Conservation (phyloP, 2,797 vertebrate genomes). For the Decapterus maruadsi region DNA sequence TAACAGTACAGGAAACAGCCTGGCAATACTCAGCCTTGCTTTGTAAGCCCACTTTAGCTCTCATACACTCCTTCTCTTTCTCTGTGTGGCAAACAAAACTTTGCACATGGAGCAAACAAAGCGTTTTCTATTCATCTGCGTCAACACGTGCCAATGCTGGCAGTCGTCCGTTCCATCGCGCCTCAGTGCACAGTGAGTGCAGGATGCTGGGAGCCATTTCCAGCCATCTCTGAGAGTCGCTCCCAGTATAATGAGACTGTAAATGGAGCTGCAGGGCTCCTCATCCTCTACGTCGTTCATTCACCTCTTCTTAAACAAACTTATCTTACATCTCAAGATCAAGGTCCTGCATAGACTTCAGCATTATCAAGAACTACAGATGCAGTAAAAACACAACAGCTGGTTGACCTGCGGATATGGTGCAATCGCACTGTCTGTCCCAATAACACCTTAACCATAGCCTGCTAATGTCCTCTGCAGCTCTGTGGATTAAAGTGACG, state of each 20-base stretch:
- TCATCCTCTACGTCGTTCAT: slow-evolving; percentile 5
- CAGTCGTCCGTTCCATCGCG: slow-evolving; percentile 23
- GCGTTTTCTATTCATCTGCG: slow-evolving; percentile 29
- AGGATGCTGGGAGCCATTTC: slow-evolving; percentile 52
- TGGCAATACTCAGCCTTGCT: slow-evolving; percentile 11
- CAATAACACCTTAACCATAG: not conserved
- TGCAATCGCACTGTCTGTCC: not conserved
- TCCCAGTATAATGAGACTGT: slow-evolving; percentile 62
- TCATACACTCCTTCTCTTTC: slow-evolving; percentile 20
- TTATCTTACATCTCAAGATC: slow-evolving; percentile 43
- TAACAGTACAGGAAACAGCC: slow-evolving; percentile 34
- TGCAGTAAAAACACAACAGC: slow-evolving; percentile 17
- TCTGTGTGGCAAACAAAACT: slow-evolving; percentile 27
- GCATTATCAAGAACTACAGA: slow-evolving; percentile 17
- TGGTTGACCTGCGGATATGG: not conserved
- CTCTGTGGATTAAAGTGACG: not conserved
- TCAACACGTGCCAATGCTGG: slow-evolving; percentile 25
- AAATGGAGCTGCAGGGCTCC: slow-evolving; percentile 51
- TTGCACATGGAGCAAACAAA: slow-evolving; percentile 32
- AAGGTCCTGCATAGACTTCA: slow-evolving; percentile 25
- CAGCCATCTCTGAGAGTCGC: slow-evolving; percentile 43
- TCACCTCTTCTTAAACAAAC: slow-evolving; percentile 41
- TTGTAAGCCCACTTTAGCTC: slow-evolving; percentile 20
- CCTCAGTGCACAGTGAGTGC: slow-evolving; percentile 47
- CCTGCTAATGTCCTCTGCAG: not conserved